Percentiles rank a stretch among this genome's conserved stretches.
These are phyloP conservation scores for Coregonus clupeaformis DNA, from an alignment of 2,113 vertebrate genomes.

Conservation along the genomic window DNA sequence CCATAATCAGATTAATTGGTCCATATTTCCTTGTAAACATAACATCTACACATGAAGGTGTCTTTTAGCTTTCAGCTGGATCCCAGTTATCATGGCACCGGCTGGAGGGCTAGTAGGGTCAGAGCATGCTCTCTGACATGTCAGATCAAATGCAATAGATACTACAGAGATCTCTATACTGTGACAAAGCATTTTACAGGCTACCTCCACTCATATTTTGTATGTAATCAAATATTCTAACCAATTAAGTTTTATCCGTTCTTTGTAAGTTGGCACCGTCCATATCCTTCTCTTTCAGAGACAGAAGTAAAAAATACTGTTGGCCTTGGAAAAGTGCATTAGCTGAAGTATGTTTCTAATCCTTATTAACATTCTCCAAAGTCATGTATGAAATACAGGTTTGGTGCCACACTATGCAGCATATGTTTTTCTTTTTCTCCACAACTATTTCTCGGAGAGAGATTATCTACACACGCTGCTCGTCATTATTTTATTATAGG, in stretches of 20 bases:
- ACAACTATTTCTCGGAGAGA: slow-evolving; percentile 81
- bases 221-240: slow-evolving; percentile 36
- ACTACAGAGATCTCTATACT: slow-evolving; percentile 23
- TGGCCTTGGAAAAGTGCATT: slow-evolving; percentile 58
- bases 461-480: slow-evolving; percentile 77
- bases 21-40: too few relatives aligned
- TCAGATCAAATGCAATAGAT: slow-evolving; percentile 57
- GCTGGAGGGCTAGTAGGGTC: slow-evolving; percentile 59
- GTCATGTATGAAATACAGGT: slow-evolving; percentile 88
- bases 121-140: slow-evolving; percentile 48
- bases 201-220: slow-evolving; percentile 19
- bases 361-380: slow-evolving; percentile 90
- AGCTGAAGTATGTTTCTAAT: slow-evolving; percentile 85
- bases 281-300: slow-evolving; percentile 49
- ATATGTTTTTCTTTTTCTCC: slow-evolving; percentile 87
- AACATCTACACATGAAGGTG: slow-evolving; percentile 65
- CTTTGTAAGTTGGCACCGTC: slow-evolving; percentile 54
- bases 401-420: slow-evolving; percentile 78
- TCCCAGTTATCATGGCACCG: slow-evolving; percentile 53
- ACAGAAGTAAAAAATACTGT: slow-evolving; percentile 52
- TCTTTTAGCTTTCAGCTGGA: slow-evolving; percentile 66
- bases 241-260: slow-evolving; percentile 25
- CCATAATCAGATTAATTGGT: slow-evolving; percentile 93
- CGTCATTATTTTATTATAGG: slow-evolving; percentile 84
- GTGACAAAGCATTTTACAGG: too few relatives aligned